Conservation (phyloP, 1,140 invertebrate genomes). For the Orussus abietinus region DNA sequence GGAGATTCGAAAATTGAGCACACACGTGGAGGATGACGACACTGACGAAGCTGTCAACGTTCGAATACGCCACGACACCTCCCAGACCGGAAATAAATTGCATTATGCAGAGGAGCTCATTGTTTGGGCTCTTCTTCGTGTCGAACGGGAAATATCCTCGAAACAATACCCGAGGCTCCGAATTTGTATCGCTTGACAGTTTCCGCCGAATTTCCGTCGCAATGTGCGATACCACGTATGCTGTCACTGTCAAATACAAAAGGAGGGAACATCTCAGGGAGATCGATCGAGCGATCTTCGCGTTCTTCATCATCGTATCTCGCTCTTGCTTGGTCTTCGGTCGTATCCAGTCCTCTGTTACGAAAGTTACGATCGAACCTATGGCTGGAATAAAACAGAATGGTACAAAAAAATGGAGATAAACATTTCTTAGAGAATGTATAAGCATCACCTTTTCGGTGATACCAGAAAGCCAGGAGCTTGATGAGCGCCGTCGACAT, state of each 20-base stretch:
- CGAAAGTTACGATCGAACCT: constrained; percentile 3
- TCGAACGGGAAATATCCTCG: constrained; percentile 51
- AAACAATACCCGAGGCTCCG: not conserved
- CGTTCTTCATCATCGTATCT: constrained; percentile 7
- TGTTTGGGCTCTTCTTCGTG: constrained; percentile 40
- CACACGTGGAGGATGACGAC: constrained; percentile 31
- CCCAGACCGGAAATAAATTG: constrained; percentile 29
- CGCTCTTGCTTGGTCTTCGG: not conserved
- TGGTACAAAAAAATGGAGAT: not conserved
- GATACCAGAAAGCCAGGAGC: not conserved
- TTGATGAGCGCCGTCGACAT: constrained; percentile 3
- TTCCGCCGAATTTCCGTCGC: too few relatives aligned
- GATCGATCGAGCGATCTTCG: constrained; percentile 1
- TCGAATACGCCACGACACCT: constrained; percentile 37
- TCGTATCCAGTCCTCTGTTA: constrained; percentile 13
- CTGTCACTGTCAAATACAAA: too few relatives aligned
- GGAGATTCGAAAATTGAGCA: constrained; percentile 9
- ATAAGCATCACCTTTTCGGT: constrained; percentile 5
- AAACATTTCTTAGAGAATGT: not conserved
- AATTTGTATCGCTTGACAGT: too few relatives aligned
- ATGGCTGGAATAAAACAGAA: not conserved
- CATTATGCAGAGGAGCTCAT: constrained; percentile 44
- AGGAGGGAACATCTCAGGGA: constrained; percentile 4
- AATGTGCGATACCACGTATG: too few relatives aligned
- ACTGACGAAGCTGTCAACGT: constrained; percentile 27